phyloP scores from a whole-genome alignment of 2,797 vertebrate genomes.

The Champsocephalus esox region DNA sequence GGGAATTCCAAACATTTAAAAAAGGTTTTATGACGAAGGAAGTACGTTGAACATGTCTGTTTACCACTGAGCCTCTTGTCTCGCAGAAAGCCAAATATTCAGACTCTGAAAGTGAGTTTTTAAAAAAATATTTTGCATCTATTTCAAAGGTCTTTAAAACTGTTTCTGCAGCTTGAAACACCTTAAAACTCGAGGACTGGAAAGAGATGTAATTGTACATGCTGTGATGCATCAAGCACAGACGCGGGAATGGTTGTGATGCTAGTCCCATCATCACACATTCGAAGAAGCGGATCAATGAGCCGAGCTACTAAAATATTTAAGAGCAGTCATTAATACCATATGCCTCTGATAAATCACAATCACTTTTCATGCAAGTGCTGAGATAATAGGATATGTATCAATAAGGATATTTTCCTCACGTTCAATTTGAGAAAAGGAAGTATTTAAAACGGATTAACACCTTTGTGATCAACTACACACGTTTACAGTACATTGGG shows the following conservation, averaged over 20 bases:
- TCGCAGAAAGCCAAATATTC: not conserved
- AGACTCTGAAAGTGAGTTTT: not conserved
- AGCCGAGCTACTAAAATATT: not conserved
- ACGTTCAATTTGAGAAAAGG: not conserved
- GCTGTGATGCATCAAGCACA: not conserved
- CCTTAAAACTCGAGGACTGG: not conserved
- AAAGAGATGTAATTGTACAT: not conserved
- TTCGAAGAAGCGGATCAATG: not conserved
- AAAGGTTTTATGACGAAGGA: conserved; percentile 17
- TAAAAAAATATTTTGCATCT: not conserved
- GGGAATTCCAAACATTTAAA: not conserved
- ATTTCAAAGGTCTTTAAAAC: not conserved
- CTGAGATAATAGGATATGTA: conserved; percentile 1
- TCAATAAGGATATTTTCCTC: not conserved
- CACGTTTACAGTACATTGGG: not conserved
- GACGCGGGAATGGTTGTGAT: no score
- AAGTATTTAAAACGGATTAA: not conserved
- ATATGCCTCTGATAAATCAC: not conserved
- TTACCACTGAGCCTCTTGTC: no score
- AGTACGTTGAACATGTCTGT: not conserved
- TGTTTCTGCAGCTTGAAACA: not conserved
- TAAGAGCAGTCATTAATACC: not conserved
- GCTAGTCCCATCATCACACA: not conserved
- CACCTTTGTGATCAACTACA: not conserved
- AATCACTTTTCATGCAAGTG: not conserved